Evolutionary conservation across 2,888 invertebrate genomes (phyloP), one percentile per base, ranked within the genome.

Genomic region (Drosophila pegasa): DNA sequence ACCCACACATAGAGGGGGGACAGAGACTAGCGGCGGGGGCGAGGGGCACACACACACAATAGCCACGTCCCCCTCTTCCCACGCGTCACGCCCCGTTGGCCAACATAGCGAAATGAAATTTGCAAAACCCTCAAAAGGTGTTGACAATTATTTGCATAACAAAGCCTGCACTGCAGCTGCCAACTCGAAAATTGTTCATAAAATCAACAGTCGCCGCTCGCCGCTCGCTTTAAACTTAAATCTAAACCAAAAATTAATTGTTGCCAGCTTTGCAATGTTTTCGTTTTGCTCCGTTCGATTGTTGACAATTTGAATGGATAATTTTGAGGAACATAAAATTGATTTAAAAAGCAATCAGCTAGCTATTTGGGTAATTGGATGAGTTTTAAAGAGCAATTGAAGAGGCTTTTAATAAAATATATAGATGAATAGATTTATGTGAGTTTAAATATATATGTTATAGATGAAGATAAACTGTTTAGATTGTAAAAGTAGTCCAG

Each of bases 121-220:
- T 88, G 84, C 88, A 70, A 82, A 82, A 75, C 88, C 80, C 80
- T 73, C 80, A 80, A 82, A 89, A 89, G 85, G 85, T 85, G 85
- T 85, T 85, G 85, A 89, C 87, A 85, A 89, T 81, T 87, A 89
- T 89, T 85, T 87, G 85, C 85, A 85, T 89, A 88, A 85, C 89
- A 85, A 88, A 88, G 85, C 87, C 45, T 63, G 74, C 73, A 83
- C 70, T 68, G 78, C 78, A 66, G 56, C 58, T 47, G 58, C 38
- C 67, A 55, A 55, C 51, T 68, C 56, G 14, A 10, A 67, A 72
- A 63, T 56, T 62, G 74, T 67, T 60, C 63, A 65, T 54, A 65
- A 75, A 59, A 66, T 78, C 74, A 72, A 66, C 78, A 73, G 62
- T 52, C 14, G 56, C 27, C 16, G 62, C 61, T 48, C 63, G 29